These are phyloP conservation scores for Nannobrachium achirus DNA, from an alignment of 2,113 vertebrate species.

Conservation along the genomic window DNA sequence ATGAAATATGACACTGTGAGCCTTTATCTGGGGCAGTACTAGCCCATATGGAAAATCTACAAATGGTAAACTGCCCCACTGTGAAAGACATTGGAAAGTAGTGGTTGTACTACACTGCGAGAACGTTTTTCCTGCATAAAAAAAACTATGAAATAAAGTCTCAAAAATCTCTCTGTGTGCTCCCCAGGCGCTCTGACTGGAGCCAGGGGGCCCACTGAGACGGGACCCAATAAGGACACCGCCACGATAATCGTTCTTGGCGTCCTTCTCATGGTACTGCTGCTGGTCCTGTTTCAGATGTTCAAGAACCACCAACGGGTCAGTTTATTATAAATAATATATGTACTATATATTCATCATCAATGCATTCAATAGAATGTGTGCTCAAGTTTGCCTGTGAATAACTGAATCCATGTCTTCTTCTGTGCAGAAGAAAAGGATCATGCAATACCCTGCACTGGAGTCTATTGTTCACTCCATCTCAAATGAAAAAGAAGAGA, in stretches of 20 bases:
- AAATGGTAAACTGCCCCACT: no score
- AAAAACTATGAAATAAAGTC: no score
- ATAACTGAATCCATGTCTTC: no score
- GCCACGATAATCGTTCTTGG: conserved; percentile 50
- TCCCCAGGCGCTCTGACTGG: conserved; percentile 57
- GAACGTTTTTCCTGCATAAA: no score
- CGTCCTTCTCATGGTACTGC: conserved; percentile 64
- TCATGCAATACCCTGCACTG: conserved; percentile 73
- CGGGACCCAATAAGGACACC: conserved; percentile 11
- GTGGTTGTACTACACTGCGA: no score
- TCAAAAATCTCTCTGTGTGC: not conserved
- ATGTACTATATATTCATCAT: not conserved
- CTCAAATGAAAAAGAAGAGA: conserved; percentile 67
- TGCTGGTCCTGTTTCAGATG: conserved; percentile 70
- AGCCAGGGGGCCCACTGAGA: not conserved
- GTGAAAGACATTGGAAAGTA: no score
- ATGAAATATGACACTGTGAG: not conserved
- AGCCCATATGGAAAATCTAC: no score
- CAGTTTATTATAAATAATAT: not conserved
- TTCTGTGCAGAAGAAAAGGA: conserved; percentile 67
- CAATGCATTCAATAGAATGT: not conserved
- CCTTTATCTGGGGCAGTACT: not conserved
- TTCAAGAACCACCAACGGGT: conserved; percentile 79
- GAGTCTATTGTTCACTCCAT: conserved; percentile 76
- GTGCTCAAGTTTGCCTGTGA: not conserved